phyloP scores from a whole-genome alignment of 2,888 invertebrate species.

The Lepetodrilus schrolli region DNA sequence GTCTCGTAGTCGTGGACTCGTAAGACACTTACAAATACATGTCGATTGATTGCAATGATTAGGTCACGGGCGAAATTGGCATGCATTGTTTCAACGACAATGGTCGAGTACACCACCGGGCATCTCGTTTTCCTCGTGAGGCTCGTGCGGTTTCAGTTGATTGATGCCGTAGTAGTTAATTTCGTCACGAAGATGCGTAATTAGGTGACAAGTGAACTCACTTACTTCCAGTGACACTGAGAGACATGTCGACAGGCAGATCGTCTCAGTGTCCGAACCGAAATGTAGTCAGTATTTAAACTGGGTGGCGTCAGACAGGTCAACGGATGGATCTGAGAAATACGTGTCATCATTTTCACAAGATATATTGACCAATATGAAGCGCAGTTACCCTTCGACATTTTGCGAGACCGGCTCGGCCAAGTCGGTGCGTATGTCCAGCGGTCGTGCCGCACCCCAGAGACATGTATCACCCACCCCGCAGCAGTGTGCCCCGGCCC shows the following conservation, averaged over 20 bases:
- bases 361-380: neutral
- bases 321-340: neutral
- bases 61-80: too few species aligned
- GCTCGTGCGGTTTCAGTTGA: too few species aligned
- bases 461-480: neutral
- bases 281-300: conserved; percentile 23
- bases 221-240: too few species aligned
- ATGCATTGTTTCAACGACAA: too few species aligned
- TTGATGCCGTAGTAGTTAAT: too few species aligned
- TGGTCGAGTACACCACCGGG: too few species aligned
- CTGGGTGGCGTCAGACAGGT: neutral
- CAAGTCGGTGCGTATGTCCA: neutral
- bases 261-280: neutral
- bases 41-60: too few species aligned
- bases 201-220: neutral
- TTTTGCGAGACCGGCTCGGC: neutral
- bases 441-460: neutral
- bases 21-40: too few species aligned
- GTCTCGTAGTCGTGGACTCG: too few species aligned
- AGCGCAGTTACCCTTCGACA: neutral
- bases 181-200: too few species aligned
- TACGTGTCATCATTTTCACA: conserved; percentile 1
- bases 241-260: neutral
- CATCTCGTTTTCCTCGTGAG: too few species aligned
- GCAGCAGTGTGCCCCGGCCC: neutral